These are phyloP conservation scores for Alentia gelatinosa DNA, from an alignment of 2,888 invertebrate genomes.

Conservation along the genomic window DNA sequence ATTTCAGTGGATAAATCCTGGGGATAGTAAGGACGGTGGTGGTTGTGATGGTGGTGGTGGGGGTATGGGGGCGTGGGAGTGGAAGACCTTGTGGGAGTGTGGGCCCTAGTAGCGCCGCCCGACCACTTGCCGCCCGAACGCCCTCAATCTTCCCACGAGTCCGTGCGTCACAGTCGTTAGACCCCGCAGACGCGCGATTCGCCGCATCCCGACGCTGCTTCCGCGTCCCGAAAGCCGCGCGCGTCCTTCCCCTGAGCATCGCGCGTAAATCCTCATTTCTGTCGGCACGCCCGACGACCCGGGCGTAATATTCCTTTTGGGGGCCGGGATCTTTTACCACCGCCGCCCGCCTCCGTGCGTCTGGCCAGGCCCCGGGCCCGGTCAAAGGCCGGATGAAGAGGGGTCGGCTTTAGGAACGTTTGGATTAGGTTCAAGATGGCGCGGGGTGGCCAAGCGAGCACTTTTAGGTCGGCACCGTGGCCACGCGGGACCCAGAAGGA, in stretches of 20 bases:
- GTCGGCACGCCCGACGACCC: not conserved
- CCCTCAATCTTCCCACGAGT: not conserved
- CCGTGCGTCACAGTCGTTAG: constrained; percentile 46
- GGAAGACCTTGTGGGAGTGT: not conserved
- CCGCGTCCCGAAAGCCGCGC: not conserved
- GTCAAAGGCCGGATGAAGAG: constrained; percentile 46
- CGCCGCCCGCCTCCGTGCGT: not conserved
- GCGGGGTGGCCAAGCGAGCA: not conserved
- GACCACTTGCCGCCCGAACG: not conserved
- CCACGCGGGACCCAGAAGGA: constrained; percentile 18
- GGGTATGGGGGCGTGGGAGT: not conserved
- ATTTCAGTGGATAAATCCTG: not conserved
- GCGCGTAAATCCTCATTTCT: constrained; percentile 36
- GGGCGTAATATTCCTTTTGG: constrained; percentile 38
- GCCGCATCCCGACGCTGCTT: not conserved
- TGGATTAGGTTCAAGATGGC: constrained; percentile 26
- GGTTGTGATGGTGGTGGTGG: not conserved
- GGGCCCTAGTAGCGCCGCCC: not conserved
- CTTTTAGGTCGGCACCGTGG: not conserved
- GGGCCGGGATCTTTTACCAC: not conserved
- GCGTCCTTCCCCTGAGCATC: constrained; percentile 32
- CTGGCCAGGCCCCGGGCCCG: not conserved
- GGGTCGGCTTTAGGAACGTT: constrained; percentile 48
- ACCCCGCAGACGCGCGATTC: not conserved
- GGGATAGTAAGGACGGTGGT: not conserved